A percentile compares a stretch with the other conserved stretches of the same genome.
These are phyloP conservation scores for Corticium candelabrum DNA, from an alignment of 37 sponge, comb jelly and placozoan species.

Conservation along the genomic window DNA sequence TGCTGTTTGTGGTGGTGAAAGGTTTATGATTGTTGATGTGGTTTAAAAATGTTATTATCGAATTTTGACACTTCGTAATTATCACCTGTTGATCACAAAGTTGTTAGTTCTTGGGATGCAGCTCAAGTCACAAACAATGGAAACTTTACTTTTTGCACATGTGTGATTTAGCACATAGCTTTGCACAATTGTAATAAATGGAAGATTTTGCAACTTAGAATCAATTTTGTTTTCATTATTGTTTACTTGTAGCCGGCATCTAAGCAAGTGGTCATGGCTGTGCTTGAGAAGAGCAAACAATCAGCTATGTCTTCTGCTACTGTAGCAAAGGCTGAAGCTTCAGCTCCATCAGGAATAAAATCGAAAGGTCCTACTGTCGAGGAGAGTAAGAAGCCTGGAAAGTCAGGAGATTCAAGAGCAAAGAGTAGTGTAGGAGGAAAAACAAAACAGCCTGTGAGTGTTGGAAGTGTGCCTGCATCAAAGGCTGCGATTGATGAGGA, in stretches of 20 bases:
- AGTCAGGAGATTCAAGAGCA: neutral
- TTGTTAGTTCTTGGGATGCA: too few relatives aligned
- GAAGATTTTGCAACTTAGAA: neutral
- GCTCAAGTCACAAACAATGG: too few relatives aligned
- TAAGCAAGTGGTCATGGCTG: slow-evolving; percentile 33
- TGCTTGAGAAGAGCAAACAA: slow-evolving; percentile 41
- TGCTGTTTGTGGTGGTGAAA: too few relatives aligned
- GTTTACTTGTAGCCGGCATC: slow-evolving; percentile 31
- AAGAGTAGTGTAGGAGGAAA: neutral
- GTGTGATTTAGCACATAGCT: neutral
- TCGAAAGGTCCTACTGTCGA: slow-evolving; percentile 3
- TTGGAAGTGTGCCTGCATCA: too few relatives aligned
- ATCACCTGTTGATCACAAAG: too few relatives aligned
- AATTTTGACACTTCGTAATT: too few relatives aligned
- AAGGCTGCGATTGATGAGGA: neutral
- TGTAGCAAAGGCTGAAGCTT: neutral
- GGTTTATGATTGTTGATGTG: too few relatives aligned
- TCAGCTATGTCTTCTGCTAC: slow-evolving; percentile 20
- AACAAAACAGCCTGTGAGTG: neutral
- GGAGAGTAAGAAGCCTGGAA: slow-evolving; percentile 7
- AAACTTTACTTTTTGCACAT: too few relatives aligned
- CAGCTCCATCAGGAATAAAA: slow-evolving; percentile 8
- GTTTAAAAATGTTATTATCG: too few relatives aligned
- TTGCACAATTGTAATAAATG: neutral
- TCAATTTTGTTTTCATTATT: neutral